Base-by-base conservation (phyloP, 2,113 vertebrate species). In the Helogale parvula region DNA sequence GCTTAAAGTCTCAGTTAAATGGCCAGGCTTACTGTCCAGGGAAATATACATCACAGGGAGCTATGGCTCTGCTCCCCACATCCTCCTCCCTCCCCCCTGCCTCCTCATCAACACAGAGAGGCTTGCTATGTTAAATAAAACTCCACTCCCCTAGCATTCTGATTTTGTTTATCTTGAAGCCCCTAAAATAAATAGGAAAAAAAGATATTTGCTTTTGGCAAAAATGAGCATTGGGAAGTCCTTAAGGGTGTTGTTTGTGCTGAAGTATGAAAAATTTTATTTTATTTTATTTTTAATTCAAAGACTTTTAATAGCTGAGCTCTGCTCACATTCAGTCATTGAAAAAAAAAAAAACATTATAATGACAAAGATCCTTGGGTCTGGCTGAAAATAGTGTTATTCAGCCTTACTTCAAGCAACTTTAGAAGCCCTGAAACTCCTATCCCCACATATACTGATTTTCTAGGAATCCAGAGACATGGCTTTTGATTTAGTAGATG, bases 21-120 rank as follows among this genome's bases (percentile, higher is more conserved):
- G 65, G 8, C 60, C 76, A 47, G 50, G 0, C 63, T 82, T 57
- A 7, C 52, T 27, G 2, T 11, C 19, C 41, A 7, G 87, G 33
- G n/a, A 52, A 16, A 4, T 50, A 63, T 0, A 1, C 4, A 2
- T 29, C 77, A 1, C 35, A 9, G 29, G 38, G 23, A 6, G 81
- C 71, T n/a, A 1, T 38, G 25, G 9, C 35, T n/a, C 14, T 50
- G 17, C 16, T 41, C 47, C 74, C 33, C 0, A 0, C 5, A 23
- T 16, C 38, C 38, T 33, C 38, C 27, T 29, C 5, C 47, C 25
- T 4, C 3, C 14, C 54, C 33, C 7, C 3, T 2, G 11, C 12
- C 29, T 16, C 27, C 0, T n/a, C 31, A 1, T 12, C 45, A 29
- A 1, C 38, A 25, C 3, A 29, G 54, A 82, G 50, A 4, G 60